Evolutionary conservation across 2,113 vertebrate species (phyloP).

Genomic region (Benitochromis conjunctus): DNA sequence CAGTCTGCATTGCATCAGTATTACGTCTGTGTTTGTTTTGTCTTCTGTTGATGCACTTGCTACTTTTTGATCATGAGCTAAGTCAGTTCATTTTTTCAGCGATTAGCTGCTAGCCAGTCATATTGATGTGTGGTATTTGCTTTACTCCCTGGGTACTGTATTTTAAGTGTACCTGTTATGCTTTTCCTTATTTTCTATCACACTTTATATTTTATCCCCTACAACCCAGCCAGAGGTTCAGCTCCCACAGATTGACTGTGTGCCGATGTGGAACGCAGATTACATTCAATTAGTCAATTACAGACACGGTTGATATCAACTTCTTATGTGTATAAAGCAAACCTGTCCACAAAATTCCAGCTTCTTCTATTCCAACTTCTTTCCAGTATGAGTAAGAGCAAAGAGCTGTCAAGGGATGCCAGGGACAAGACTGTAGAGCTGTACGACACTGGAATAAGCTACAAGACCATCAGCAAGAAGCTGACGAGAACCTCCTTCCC

Average conservation of each 20-base stretch:
- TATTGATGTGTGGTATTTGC: background rate
- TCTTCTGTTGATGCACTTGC: background rate
- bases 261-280: background rate
- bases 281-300: background rate
- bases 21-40: background rate
- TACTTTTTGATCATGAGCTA: background rate
- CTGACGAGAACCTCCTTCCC: background rate
- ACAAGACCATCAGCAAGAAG: background rate
- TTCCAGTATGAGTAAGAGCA: background rate
- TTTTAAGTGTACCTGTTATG: background rate
- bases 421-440: background rate
- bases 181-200: background rate
- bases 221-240: background rate
- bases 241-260: background rate
- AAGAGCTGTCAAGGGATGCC: background rate
- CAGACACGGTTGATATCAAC: background rate
- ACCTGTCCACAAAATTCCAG: background rate
- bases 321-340: background rate
- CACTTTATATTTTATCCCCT: background rate
- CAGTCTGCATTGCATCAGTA: background rate
- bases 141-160: background rate
- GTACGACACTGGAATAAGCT: no score
- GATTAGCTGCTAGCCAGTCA: background rate
- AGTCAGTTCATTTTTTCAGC: background rate
- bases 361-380: background rate